Conservation (phyloP, 1,140 invertebrate genomes). For the Eriosoma lanigerum region DNA sequence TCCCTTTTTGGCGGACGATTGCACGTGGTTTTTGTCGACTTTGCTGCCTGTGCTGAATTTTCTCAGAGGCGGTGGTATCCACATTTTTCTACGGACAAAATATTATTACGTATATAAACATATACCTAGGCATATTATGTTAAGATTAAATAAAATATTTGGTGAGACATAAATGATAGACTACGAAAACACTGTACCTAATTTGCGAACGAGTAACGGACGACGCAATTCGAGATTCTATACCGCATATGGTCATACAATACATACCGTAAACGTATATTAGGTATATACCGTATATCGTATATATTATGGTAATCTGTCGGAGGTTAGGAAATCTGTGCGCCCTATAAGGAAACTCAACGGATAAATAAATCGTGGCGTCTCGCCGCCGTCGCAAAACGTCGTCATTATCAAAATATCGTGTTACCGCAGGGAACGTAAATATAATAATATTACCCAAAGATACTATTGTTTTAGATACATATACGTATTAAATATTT, state of each 20-base stretch:
- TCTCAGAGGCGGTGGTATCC: conserved; percentile 83
- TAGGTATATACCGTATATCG: not conserved
- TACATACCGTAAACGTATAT: not conserved
- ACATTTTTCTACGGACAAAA: conserved; percentile 72
- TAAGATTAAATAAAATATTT: too few species aligned
- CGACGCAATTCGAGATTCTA: too few species aligned
- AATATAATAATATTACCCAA: not conserved
- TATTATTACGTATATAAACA: not conserved
- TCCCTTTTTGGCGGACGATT: conserved; percentile 71
- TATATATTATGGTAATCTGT: conserved; percentile 15
- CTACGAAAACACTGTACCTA: not conserved
- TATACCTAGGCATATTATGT: too few species aligned
- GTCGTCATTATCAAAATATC: conserved; percentile 2
- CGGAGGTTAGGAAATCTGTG: conserved; percentile 54
- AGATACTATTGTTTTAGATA: too few species aligned
- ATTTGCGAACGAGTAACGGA: too few species aligned
- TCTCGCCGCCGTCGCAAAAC: not conserved
- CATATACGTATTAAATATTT: too few species aligned
- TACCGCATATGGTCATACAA: conserved; percentile 13
- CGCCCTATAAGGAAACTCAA: conserved; percentile 14
- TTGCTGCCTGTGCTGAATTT: conserved; percentile 87
- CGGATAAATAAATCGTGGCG: not conserved
- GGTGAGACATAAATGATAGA: too few species aligned
- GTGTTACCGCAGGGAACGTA: not conserved
- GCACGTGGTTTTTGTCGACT: conserved; percentile 66